Base-by-base conservation (phyloP, 2,888 invertebrate genomes). In the Polylopha cassiicola region DNA sequence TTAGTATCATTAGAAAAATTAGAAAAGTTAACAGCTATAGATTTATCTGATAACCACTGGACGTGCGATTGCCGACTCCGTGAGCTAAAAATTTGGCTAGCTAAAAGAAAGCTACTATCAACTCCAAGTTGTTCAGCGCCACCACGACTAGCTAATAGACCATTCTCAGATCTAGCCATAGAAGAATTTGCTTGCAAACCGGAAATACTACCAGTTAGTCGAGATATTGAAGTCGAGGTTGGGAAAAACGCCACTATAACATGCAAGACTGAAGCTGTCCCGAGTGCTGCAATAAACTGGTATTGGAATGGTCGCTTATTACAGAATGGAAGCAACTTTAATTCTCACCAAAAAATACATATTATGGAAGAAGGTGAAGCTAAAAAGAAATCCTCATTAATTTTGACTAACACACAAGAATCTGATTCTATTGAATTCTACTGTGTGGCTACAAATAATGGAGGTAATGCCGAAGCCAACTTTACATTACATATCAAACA, bases 121-220 rank as follows among this genome's bases (percentile, higher is more conserved):
- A 90, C 93, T 3, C 95, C 95, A 0, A 77, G 90, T 13, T 96
- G 95, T 62, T 88, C 89, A 10, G 90, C 90, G 2, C 94, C 94
- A 0, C 88, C 89, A 39, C 84, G 92, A 21, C 81, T 93, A 7
- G 87, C 90, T 26, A 90, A 92, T 63, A 89, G 90, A 59, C 89
- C 89, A 11, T 94, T 95, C 75, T 88, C 90, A 4, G 94, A 95
- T 46, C 73, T 95, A 41, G 87, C 89, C 26, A 88, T 93, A 30
- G 93, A 94, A 55, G 94, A 95, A 63, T 95, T 95, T 64, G 95
- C 95, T 2, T 95, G 95, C 67, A 91, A 91, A 45, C 95, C 95
- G 14, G 92, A 94, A 65, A 91, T 93, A 58, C 73, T 92, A 57
- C 91, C 91, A 39, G 89, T 91, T 22, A 92, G 89, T 51, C 89